Base-by-base conservation (phyloP, 2,888 invertebrate genomes). In the Brachycybe producta region DNA sequence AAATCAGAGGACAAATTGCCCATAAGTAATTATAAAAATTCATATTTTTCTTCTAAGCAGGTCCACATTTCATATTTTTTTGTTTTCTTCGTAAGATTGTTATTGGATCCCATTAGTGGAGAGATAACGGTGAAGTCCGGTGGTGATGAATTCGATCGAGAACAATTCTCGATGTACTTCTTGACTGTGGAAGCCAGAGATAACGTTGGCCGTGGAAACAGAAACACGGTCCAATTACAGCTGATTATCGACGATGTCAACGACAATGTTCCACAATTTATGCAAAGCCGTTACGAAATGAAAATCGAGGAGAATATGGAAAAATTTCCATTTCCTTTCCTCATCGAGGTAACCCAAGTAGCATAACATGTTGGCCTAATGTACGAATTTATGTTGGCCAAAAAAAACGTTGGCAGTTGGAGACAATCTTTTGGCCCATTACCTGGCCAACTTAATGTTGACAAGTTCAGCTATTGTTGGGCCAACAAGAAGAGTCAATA, bases 101-200 rank as follows among this genome's bases (percentile, higher is more conserved):
- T 74, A 55, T 73, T 94, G 17, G 81, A 92, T 67, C 76, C 82
- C 2, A 70, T 80, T 50, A 80, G 84, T n/a, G 94, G 94, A 0
- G 72, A 82, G 4, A 80, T 94, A 52, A 83, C 84, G 0, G 83
- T 92, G 0, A 83, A 80, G 62, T 75, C 82, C 0, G 78, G 79
- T 0, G 82, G 80, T 0, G 73, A 80, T 23, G 79, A 75, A 51
- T 88, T 90, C 66, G 94, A 95, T 66, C 74, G 91, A 5, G 91
- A 91, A 65, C 73, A 84, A 11, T 75, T 84, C 15, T 77, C 84
- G 0, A 77, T 82, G 1, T 88, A 88, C 66, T 84, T 83, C 64
- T 72, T 91, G 35, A 88, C 85, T 0, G 84, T 92, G 0, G 88
- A 87, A 65, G 94, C 91, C 0, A 72, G 87, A 49, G 95, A 95